These are phyloP conservation scores for Tetheella fluctuosa DNA, from an alignment of 2,888 invertebrate genomes.

Conservation along the genomic window DNA sequence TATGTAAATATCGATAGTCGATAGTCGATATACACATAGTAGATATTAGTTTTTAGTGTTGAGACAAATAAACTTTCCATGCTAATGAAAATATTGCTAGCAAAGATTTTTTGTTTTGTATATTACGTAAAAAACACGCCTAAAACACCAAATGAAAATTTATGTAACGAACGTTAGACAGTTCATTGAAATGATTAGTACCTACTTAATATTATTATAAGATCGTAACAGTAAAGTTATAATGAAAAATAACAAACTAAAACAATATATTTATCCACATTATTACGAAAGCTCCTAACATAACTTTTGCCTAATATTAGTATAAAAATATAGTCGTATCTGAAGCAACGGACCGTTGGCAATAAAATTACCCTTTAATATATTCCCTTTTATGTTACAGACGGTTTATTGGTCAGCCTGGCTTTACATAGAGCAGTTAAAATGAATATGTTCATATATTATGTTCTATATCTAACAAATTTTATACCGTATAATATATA, in stretches of 20 bases:
- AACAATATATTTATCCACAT: background rate
- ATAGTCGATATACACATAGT: no score
- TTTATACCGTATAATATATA: background rate
- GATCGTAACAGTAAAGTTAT: background rate
- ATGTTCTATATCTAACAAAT: background rate
- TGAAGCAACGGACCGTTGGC: conserved; percentile 33
- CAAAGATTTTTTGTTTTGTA: background rate
- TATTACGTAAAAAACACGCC: no score
- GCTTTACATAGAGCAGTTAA: background rate
- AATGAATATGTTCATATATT: conserved; percentile 13
- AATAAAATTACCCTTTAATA: conserved; percentile 48
- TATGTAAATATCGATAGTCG: conserved; percentile 25
- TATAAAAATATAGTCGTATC: conserved; percentile 47
- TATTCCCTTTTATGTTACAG: conserved; percentile 13
- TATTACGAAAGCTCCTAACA: background rate
- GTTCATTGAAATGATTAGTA: no score
- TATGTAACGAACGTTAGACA: no score
- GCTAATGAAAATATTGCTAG: background rate
- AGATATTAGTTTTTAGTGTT: no score
- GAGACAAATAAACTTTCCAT: background rate
- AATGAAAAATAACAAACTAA: background rate
- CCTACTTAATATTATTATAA: background rate
- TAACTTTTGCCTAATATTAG: conserved; percentile 43
- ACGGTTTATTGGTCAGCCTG: conserved; percentile 12
- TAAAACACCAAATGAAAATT: no score